Conservation (phyloP, 2,888 invertebrate species). For the Tinea semifulvella region DNA sequence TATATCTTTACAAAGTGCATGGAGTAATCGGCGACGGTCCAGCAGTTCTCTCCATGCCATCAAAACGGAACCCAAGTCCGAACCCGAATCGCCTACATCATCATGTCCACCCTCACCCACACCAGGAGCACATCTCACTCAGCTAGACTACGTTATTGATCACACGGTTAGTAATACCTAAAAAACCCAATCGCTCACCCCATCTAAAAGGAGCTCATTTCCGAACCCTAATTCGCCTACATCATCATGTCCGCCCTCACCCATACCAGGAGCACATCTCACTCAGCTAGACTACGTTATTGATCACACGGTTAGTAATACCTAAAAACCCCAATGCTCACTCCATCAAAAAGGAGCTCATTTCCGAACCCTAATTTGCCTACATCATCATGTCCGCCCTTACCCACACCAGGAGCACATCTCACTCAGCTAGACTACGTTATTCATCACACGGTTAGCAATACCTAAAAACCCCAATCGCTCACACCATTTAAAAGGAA, state of each 20-base stretch:
- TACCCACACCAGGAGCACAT: conserved; percentile 70
- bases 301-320: conserved; percentile 66
- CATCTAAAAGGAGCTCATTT: too few relatives aligned
- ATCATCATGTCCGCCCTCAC: conserved; percentile 77
- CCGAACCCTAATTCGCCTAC: conserved; percentile 77
- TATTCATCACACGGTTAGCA: conserved; percentile 69
- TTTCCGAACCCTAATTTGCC: conserved; percentile 78
- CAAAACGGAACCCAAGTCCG: conserved; percentile 81
- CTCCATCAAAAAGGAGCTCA: conserved; percentile 80
- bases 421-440: conserved; percentile 67
- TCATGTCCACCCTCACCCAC: conserved; percentile 78
- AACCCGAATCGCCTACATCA: conserved; percentile 76
- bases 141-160: conserved; percentile 70
- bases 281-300: conserved; percentile 69
- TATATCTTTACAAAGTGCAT: conserved; percentile 73
- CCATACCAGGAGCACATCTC: conserved; percentile 67
- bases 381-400: conserved; percentile 75
- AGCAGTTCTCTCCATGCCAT: conserved; percentile 55
- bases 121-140: conserved; percentile 62
- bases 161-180: conserved; percentile 59
- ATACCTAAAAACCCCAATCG: conserved; percentile 25
- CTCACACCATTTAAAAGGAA: conserved; percentile 73
- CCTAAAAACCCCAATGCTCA: too few relatives aligned
- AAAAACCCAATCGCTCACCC: too few relatives aligned
- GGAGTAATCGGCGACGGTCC: conserved; percentile 48